Percentiles rank a stretch among this genome's conserved stretches.
These are phyloP conservation scores for Scaptomyza reducta DNA, from an alignment of 2,888 invertebrate genomes.

Conservation along the genomic window DNA sequence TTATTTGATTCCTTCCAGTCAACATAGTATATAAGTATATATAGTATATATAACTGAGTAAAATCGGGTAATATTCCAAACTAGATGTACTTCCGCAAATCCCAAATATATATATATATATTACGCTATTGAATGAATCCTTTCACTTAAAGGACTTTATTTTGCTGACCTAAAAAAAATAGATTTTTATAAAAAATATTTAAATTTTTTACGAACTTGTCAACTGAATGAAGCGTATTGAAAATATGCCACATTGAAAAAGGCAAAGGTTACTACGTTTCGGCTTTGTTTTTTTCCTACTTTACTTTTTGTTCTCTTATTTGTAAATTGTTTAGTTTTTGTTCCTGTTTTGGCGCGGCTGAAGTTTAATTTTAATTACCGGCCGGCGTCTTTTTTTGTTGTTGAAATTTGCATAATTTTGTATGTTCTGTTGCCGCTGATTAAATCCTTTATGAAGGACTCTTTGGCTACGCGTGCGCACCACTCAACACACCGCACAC, in stretches of 20 bases:
- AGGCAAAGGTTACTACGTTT: background rate
- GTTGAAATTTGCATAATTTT: slow-evolving; percentile 62
- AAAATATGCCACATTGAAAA: background rate
- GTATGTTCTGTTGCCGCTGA: slow-evolving; percentile 43
- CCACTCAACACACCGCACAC: slow-evolving; percentile 8
- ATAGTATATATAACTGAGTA: no score
- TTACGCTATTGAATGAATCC: no score
- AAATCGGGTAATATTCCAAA: background rate
- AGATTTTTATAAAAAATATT: no score
- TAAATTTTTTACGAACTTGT: no score
- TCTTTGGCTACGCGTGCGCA: slow-evolving; percentile 61
- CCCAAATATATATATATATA: no score
- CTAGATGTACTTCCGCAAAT: background rate
- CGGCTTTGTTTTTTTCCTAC: background rate
- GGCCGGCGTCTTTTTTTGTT: slow-evolving; percentile 25
- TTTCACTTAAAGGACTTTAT: no score
- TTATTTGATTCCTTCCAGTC: no score
- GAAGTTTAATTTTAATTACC: slow-evolving; percentile 56
- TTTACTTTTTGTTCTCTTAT: background rate
- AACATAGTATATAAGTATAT: no score
- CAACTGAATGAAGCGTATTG: background rate
- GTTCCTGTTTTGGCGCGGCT: slow-evolving; percentile 2
- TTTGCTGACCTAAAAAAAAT: no score
- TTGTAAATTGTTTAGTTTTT: slow-evolving; percentile 22
- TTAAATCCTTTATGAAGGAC: slow-evolving; percentile 62